Evolutionary conservation across 2,888 invertebrate genomes (phyloP).

Genomic region (Drosophila formosana): DNA sequence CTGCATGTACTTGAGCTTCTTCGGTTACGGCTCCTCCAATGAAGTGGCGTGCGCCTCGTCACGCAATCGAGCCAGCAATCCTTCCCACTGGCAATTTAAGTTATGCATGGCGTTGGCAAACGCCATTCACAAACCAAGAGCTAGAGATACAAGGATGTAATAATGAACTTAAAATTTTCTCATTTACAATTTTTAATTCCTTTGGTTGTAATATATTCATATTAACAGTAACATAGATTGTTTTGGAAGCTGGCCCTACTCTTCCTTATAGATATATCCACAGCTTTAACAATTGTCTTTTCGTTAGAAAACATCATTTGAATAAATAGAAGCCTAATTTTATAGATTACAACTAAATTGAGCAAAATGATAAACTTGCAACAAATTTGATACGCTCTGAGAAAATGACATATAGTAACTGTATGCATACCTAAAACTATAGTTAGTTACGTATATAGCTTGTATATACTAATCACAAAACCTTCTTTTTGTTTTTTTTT

Average conservation of each 20-base stretch:
- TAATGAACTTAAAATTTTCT: slow-evolving; percentile 16
- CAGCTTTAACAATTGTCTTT: slow-evolving; percentile 70
- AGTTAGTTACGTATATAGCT: slow-evolving; percentile 35
- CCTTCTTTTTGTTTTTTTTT: slow-evolving; percentile 32
- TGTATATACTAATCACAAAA: slow-evolving; percentile 67
- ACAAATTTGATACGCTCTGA: slow-evolving; percentile 27
- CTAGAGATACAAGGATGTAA: not conserved
- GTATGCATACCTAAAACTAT: slow-evolving; percentile 26
- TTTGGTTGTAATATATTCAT: slow-evolving; percentile 39
- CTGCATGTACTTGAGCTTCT: slow-evolving; percentile 15
- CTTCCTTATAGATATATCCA: slow-evolving; percentile 33
- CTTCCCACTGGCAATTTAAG: slow-evolving; percentile 39
- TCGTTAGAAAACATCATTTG: slow-evolving; percentile 31
- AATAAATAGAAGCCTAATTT: slow-evolving; percentile 37
- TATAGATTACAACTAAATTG: slow-evolving; percentile 33
- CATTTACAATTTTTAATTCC: slow-evolving; percentile 44
- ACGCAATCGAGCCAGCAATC: slow-evolving; percentile 26
- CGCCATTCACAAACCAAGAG: not conserved
- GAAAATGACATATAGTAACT: slow-evolving; percentile 25
- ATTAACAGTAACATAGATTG: slow-evolving; percentile 24
- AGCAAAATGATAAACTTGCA: slow-evolving; percentile 29
- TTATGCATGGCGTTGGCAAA: slow-evolving; percentile 46
- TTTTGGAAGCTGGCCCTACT: slow-evolving; percentile 15
- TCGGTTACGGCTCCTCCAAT: slow-evolving; percentile 25
- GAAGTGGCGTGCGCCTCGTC: slow-evolving; percentile 38